Evolutionary conservation across 2,888 invertebrate species (phyloP).

Genomic region (Dione vanillae): DNA sequence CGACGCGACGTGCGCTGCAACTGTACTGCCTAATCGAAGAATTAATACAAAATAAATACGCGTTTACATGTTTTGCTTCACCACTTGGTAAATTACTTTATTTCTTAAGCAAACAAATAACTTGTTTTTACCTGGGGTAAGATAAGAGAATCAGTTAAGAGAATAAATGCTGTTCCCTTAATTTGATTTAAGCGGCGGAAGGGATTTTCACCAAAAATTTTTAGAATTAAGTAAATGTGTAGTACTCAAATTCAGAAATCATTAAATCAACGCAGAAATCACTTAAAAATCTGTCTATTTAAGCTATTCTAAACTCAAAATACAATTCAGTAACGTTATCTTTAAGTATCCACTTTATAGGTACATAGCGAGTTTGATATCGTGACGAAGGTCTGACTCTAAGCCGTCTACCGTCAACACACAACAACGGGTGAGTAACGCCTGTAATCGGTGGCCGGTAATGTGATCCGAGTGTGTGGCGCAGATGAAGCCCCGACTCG

Average conservation of each 20-base stretch:
- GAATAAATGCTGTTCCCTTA: no score
- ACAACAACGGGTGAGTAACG: background rate
- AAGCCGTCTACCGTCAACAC: background rate
- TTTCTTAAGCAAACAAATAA: background rate
- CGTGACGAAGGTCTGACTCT: background rate
- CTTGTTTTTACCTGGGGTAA: background rate
- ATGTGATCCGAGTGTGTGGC: background rate
- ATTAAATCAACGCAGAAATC: no score
- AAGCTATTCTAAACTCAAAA: no score
- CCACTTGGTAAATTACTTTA: background rate
- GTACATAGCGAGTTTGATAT: background rate
- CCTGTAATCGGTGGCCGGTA: background rate
- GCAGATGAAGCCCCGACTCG: slow-evolving; percentile 23
- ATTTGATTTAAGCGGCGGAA: no score
- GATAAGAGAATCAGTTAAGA: no score
- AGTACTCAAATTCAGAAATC: no score
- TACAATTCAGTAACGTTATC: background rate
- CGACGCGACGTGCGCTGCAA: slow-evolving; percentile 11
- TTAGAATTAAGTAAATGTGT: no score
- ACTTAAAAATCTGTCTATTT: no score
- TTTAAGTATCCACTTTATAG: background rate
- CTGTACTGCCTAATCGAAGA: background rate
- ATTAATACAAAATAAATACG: background rate
- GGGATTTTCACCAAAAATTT: no score
- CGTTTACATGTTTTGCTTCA: background rate